Conservation (phyloP, 2,888 invertebrate genomes). For the Leptothorax acervorum region DNA sequence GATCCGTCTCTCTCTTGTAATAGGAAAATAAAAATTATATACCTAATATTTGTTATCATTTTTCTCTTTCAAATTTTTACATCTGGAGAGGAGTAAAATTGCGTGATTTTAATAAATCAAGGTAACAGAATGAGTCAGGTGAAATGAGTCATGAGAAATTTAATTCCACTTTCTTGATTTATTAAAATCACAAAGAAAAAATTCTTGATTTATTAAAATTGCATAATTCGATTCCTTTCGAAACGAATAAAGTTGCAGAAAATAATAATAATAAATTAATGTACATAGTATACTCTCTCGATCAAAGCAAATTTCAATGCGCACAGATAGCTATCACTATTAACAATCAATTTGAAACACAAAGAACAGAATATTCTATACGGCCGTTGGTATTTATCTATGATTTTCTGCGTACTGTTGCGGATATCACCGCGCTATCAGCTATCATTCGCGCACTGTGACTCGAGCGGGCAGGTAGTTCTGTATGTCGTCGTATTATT, state of each 20-base stretch:
- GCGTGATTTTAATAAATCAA: conserved; percentile 26
- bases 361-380: neutral
- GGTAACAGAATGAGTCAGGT: neutral
- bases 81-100: neutral
- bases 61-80: conserved; percentile 15
- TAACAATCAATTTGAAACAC: neutral
- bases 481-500: neutral
- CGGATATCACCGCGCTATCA: too few species aligned
- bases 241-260: neutral
- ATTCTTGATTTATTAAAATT: conserved; percentile 29
- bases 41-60: neutral
- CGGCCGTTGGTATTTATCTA: neutral
- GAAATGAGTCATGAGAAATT: too few species aligned
- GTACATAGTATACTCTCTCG: neutral
- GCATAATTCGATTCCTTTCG: neutral
- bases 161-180: conserved; percentile 11
- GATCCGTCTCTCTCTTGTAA: neutral
- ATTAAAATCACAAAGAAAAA: conserved; percentile 22
- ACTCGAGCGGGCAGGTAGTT: neutral
- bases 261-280: conserved; percentile 18
- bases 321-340: neutral
- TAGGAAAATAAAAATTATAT: neutral
- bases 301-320: neutral
- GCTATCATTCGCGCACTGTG: neutral
- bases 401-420: neutral